These are phyloP conservation scores for Eilema caniola DNA, from an alignment of 2,888 invertebrate genomes.

Conservation along the genomic window DNA sequence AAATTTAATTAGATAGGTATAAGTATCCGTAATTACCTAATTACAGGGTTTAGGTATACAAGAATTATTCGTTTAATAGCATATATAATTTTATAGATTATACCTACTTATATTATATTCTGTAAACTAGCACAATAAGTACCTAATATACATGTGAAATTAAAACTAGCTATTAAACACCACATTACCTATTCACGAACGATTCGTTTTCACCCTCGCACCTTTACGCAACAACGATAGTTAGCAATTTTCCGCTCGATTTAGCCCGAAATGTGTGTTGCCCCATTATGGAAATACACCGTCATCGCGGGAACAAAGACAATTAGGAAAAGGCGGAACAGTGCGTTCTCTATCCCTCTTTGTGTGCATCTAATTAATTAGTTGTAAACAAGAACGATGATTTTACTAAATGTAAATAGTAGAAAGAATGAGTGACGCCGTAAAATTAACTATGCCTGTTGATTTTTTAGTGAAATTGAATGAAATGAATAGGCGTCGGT, in stretches of 20 bases:
- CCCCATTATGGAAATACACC: conserved; percentile 67
- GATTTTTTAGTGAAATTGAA: conserved; percentile 62
- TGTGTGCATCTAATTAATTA: conserved; percentile 84
- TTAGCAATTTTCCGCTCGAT: conserved; percentile 85
- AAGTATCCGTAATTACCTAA: no score
- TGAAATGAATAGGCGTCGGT: conserved; percentile 60
- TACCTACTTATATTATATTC: not conserved
- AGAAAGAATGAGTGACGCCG: conserved; percentile 71
- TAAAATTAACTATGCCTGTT: conserved; percentile 78
- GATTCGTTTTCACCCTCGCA: conserved; percentile 47
- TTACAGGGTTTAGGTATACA: no score
- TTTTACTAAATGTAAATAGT: conserved; percentile 84
- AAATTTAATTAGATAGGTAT: no score
- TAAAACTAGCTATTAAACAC: not conserved
- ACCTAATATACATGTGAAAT: not conserved
- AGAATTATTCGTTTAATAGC: no score
- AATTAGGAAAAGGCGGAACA: conserved; percentile 72
- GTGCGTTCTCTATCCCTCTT: conserved; percentile 67
- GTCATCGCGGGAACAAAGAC: conserved; percentile 74
- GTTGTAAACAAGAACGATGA: conserved; percentile 84
- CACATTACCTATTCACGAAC: conserved; percentile 17
- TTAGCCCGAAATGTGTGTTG: conserved; percentile 74
- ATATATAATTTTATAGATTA: no score
- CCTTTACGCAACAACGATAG: conserved; percentile 58
- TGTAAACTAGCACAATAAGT: not conserved